A percentile compares a stretch with the other conserved stretches of the same genome.
phyloP scores from a whole-genome alignment of 2,888 invertebrate species.

The Drosophila villosipedis region DNA sequence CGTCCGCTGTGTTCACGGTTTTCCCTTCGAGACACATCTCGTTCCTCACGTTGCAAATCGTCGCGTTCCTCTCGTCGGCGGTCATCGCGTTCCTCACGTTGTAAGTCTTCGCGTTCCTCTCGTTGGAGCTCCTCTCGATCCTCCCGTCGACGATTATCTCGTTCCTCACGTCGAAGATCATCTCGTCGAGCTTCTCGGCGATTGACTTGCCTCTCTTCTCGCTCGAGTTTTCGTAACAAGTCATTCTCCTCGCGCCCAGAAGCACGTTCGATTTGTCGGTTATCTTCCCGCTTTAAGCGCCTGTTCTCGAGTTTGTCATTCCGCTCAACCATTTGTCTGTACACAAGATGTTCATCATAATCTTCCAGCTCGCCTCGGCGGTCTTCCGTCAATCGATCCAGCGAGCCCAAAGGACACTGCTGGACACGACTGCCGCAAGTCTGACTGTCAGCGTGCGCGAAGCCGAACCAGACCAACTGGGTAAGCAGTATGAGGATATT shows the following conservation, averaged over 20 bases:
- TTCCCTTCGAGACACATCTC: not conserved
- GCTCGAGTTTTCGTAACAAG: not conserved
- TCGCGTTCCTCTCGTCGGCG: not conserved
- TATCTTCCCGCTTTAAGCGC: not conserved
- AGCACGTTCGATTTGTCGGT: constrained; percentile 1
- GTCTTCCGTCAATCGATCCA: constrained; percentile 22
- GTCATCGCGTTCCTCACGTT: not conserved
- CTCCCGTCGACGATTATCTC: not conserved
- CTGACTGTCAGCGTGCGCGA: constrained; percentile 17
- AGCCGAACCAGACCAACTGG: constrained; percentile 34
- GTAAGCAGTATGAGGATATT: constrained; percentile 43
- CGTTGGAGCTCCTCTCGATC: constrained; percentile 6
- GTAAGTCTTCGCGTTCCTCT: not conserved
- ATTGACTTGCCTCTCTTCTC: constrained; percentile 5
- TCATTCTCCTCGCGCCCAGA: not conserved
- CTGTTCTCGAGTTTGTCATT: not conserved
- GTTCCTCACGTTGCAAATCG: not conserved
- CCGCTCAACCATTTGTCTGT: constrained; percentile 56
- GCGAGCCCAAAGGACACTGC: constrained; percentile 11
- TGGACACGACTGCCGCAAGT: constrained; percentile 24
- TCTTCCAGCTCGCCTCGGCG: constrained; percentile 44
- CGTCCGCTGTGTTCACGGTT: not conserved
- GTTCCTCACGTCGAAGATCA: constrained; percentile 1
- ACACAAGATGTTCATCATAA: constrained; percentile 67
- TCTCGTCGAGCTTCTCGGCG: constrained; percentile 7